Percentiles rank a stretch among this genome's conserved stretches.
These are phyloP conservation scores for Seriola rivoliana DNA, from an alignment of 2,113 vertebrate species.

Conservation along the genomic window DNA sequence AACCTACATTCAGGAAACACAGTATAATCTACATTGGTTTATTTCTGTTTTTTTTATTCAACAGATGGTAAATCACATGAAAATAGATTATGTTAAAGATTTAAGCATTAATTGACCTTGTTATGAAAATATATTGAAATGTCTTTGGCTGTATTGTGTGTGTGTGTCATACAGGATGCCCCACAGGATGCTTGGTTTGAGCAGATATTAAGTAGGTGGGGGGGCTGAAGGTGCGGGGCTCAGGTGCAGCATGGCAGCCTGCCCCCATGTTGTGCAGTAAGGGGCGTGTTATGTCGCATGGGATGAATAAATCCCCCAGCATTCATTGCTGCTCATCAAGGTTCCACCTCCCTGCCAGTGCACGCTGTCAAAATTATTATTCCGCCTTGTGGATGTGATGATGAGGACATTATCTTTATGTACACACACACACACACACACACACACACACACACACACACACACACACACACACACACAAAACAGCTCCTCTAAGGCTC, in stretches of 20 bases:
- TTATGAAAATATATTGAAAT: not conserved
- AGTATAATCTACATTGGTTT: not conserved
- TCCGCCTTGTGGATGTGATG: conserved; percentile 57
- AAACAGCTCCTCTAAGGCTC: conserved; percentile 19
- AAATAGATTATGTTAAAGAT: not conserved
- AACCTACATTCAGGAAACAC: not conserved
- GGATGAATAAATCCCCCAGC: conserved; percentile 68
- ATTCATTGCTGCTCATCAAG: conserved; percentile 72
- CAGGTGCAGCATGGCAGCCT: conserved; percentile 64
- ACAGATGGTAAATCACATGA: not conserved
- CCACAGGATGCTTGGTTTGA: conserved; percentile 14
- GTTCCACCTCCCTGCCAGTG: conserved; percentile 53
- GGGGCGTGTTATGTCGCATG: conserved; percentile 35
- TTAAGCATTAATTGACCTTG: not conserved
- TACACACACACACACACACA: conserved; percentile 43
- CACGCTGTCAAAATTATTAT: conserved; percentile 73
- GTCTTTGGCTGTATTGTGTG: not conserved
- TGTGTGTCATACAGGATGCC: not conserved
- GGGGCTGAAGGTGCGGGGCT: conserved; percentile 48
- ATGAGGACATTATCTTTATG: conserved; percentile 60
- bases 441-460: conserved; percentile 45
- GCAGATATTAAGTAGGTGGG: conserved; percentile 53
- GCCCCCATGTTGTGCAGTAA: conserved; percentile 34
- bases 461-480: conserved; percentile 54
- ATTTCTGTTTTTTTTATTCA: not conserved